Evolutionary conservation across 2,113 vertebrate species (phyloP).

Genomic region (Protobothrops mucrosquamatus): DNA sequence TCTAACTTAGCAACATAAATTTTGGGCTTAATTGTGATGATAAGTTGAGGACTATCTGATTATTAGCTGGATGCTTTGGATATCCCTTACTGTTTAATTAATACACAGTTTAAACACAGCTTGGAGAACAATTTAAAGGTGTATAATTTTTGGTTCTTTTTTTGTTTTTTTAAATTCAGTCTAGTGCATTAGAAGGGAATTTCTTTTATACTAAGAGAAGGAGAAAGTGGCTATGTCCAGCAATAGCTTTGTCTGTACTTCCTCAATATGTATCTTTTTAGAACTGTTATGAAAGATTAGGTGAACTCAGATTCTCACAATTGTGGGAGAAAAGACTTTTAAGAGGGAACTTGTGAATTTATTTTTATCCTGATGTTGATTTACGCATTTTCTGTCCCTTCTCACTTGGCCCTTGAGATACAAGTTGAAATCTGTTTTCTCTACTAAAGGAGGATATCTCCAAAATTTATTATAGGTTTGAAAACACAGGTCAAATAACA

Average conservation of each 20-base stretch:
- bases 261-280: background rate
- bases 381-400: background rate
- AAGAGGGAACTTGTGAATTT: background rate
- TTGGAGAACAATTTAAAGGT: background rate
- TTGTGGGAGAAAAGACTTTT: background rate
- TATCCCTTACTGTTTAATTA: background rate
- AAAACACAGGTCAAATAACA: background rate
- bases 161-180: conserved; percentile 12
- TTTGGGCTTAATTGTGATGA: background rate
- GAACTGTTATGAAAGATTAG: background rate
- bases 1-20: background rate
- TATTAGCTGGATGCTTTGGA: background rate
- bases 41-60: background rate
- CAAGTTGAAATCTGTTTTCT: background rate
- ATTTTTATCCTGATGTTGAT: background rate
- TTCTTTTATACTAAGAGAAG: background rate
- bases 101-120: background rate
- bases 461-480: background rate
- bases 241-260: background rate
- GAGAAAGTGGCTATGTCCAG: background rate
- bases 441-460: background rate
- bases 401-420: background rate
- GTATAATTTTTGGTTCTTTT: background rate
- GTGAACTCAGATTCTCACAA: background rate
- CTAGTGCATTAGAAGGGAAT: background rate